Evolutionary conservation across 2,888 invertebrate genomes (phyloP), one percentile per base, ranked within the genome.

Genomic region (Chymomyza procnemis): DNA sequence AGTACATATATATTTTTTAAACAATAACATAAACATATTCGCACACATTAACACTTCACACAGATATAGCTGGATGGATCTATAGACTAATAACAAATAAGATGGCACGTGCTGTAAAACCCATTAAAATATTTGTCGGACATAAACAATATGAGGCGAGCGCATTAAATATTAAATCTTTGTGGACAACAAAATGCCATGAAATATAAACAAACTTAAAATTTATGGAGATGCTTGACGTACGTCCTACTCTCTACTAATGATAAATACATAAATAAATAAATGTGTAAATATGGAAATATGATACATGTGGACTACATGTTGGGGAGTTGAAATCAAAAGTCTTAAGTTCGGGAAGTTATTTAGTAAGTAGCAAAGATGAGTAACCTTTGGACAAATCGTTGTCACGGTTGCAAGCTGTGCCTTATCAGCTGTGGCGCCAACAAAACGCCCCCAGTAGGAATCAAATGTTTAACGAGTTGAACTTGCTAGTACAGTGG

Each of bases 41-140:
- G 8, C 26, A 41, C 1, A 78, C 74, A 41, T 41, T 12, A 12
- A 41, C 34, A 41, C 2, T 41, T 41, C 12, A 8, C 34, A 22
- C 8, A 34, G 5, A 34, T 34, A 22, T 4, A 22, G 3, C 4
- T 26, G 8, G 26, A 26, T 26, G 8, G 34, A 41, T 9, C 0
- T 1, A 41, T 9, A 41, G 34, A 12, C 34, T 5, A 26, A 26
- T 69, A 68, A 71, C 69, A 74, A 77, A 75, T 71, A 69, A 22
- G 70, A 64, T 64, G 79, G 82, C 80, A 80, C 81, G 81, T 82
- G 81, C 85, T 81, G 81, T 79, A 84, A 82, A 80, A 72, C 73
- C 85, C 78, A 82, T 82, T 81, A 76, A 82, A 84, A 84, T 79
- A 69, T 74, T 75, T 76, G 18, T 21, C 68, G 54, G 60, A 57